Percentiles rank a stretch among this genome's conserved stretches.
Evolutionary conservation across 2,888 invertebrate genomes (phyloP).

Genomic region (Metellina segmentata): DNA sequence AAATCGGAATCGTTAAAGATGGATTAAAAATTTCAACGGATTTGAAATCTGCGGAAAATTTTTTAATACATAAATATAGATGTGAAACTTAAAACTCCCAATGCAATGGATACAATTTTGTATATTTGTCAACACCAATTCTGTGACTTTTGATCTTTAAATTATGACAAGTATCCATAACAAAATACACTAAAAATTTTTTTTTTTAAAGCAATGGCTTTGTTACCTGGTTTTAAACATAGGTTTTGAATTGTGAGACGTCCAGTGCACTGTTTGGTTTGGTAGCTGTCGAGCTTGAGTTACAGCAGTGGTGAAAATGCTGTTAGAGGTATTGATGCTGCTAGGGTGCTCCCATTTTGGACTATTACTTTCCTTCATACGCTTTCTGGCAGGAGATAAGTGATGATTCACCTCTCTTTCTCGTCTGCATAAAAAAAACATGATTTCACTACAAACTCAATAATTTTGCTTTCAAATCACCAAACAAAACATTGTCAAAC

Average conservation of each 20-base stretch:
- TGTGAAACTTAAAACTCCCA: too few relatives aligned
- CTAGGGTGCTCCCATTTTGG: slow-evolving; percentile 81
- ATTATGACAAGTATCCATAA: too few relatives aligned
- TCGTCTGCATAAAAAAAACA: slow-evolving; percentile 25
- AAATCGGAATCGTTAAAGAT: too few relatives aligned
- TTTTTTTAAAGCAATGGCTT: not conserved
- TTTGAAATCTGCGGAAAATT: too few relatives aligned
- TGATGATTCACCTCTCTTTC: slow-evolving; percentile 82
- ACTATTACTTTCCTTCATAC: slow-evolving; percentile 97
- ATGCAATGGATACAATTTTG: too few relatives aligned
- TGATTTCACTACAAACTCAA: not conserved
- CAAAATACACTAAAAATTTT: not conserved
- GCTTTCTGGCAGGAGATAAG: slow-evolving; percentile 96
- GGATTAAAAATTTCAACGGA: too few relatives aligned
- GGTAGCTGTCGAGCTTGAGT: slow-evolving; percentile 46
- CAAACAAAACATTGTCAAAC: too few relatives aligned
- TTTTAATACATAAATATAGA: too few relatives aligned
- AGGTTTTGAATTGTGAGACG: slow-evolving; percentile 63
- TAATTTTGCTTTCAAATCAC: too few relatives aligned
- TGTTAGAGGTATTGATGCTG: slow-evolving; percentile 11
- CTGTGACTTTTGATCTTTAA: too few relatives aligned
- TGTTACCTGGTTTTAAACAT: slow-evolving; percentile 58
- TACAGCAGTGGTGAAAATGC: slow-evolving; percentile 13
- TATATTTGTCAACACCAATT: too few relatives aligned
- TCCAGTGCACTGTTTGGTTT: slow-evolving; percentile 72